Evolutionary conservation across 2,113 vertebrate genomes (phyloP).

Genomic region (Siniperca knerii): DNA sequence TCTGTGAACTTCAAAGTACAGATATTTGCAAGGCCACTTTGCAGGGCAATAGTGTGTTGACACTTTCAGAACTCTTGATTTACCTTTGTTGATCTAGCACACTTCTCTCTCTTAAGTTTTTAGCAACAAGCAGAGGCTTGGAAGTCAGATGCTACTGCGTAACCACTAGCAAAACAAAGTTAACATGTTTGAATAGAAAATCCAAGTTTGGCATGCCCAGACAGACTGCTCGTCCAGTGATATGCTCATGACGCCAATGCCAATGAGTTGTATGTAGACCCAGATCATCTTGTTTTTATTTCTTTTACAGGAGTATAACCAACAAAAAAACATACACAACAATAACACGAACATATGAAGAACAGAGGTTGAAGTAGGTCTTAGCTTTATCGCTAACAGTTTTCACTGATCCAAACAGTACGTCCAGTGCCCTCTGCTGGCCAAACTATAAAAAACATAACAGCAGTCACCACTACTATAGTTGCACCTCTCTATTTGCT

Average conservation of each 20-base stretch:
- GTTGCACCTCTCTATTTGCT: not conserved
- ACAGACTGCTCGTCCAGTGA: not conserved
- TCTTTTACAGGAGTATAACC: constrained; percentile 2
- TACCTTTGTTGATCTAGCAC: not conserved
- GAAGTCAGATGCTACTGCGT: not conserved
- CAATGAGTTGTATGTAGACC: not conserved
- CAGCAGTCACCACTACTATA: not conserved
- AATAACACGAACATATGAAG: not conserved
- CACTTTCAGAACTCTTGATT: not conserved
- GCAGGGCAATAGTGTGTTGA: not conserved
- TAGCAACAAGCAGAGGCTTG: constrained; percentile 26
- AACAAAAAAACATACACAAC: not conserved
- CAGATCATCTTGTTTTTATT: not conserved
- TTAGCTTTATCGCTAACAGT: not conserved
- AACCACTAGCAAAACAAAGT: not conserved
- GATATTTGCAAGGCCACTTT: not conserved
- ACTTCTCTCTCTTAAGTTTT: not conserved
- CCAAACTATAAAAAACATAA: constrained; percentile 18
- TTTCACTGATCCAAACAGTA: not conserved
- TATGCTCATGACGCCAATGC: not conserved
- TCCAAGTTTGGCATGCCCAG: constrained; percentile 11
- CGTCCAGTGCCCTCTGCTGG: constrained; percentile 59
- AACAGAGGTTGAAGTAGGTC: not conserved
- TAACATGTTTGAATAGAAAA: not conserved
- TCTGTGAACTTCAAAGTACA: not conserved